Evolutionary conservation across 2,888 invertebrate species (phyloP).

Genomic region (Drosophila nigricruria): DNA sequence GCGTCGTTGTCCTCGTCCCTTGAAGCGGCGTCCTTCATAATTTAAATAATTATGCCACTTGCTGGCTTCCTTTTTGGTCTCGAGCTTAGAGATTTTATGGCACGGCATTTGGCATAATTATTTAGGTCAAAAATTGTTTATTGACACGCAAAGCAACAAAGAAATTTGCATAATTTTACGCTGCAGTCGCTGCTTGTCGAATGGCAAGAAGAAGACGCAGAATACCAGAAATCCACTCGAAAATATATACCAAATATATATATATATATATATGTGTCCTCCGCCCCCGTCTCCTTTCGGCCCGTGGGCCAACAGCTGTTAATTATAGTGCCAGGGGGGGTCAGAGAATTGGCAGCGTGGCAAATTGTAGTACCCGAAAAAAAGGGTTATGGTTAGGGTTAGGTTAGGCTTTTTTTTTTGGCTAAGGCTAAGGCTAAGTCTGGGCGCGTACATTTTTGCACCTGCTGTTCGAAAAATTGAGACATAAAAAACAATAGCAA

Average conservation of each 20-base stretch:
- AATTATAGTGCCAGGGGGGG: conserved; percentile 68
- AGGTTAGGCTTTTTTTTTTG: conserved; percentile 16
- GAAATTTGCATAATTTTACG: conserved; percentile 81
- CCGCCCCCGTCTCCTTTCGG: conserved; percentile 7
- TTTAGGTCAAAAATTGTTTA: conserved; percentile 85
- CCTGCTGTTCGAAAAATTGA: conserved; percentile 74
- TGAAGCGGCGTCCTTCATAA: conserved; percentile 75
- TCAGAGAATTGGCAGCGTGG: conserved; percentile 61
- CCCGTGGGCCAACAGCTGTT: conserved; percentile 70
- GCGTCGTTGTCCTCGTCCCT: conserved; percentile 47
- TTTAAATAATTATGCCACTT: conserved; percentile 81
- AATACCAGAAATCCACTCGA: conserved; percentile 31
- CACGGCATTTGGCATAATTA: conserved; percentile 83
- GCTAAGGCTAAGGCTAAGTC: conserved; percentile 39
- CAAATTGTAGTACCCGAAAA: conserved; percentile 57
- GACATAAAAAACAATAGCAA: conserved; percentile 51
- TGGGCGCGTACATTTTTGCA: conserved; percentile 64
- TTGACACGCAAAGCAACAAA: conserved; percentile 83
- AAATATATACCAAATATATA: conserved; percentile 18
- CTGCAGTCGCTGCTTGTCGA: conserved; percentile 65
- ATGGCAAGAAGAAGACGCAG: conserved; percentile 7
- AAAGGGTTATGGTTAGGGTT: conserved; percentile 59
- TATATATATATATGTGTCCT: neutral
- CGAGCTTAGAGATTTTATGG: conserved; percentile 77
- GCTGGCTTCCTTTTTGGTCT: conserved; percentile 75